Percentiles rank a stretch among this genome's conserved stretches.
These are phyloP conservation scores for Clarias magur DNA, from an alignment of 2,113 vertebrate genomes.

Conservation along the genomic window DNA sequence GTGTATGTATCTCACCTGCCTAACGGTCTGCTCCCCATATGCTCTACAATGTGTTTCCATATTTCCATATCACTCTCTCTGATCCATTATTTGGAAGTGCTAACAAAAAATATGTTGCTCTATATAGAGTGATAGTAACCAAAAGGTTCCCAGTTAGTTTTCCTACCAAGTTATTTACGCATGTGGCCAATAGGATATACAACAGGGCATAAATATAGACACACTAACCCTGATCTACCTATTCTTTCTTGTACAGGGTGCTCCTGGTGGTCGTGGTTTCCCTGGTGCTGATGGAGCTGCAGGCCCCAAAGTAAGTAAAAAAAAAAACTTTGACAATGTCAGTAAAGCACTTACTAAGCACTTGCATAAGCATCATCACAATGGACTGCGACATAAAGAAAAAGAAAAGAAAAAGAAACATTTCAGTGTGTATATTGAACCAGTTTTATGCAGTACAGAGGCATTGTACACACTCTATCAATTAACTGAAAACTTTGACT, in stretches of 20 bases:
- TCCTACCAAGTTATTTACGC: background rate
- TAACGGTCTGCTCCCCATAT: background rate
- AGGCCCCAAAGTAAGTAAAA: slow-evolving; percentile 84
- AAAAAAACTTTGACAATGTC: too few relatives aligned
- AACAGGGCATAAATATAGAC: background rate
- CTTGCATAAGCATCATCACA: background rate
- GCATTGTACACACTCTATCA: background rate
- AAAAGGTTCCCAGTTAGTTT: background rate
- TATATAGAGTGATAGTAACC: background rate
- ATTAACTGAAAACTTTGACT: background rate
- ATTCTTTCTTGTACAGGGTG: slow-evolving; percentile 73
- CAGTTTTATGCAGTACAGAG: background rate
- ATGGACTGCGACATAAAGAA: background rate
- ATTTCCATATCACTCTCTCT: background rate
- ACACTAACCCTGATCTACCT: slow-evolving; percentile 4
- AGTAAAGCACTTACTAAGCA: background rate
- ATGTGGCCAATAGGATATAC: background rate
- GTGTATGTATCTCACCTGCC: slow-evolving; percentile 73
- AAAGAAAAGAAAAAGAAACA: background rate
- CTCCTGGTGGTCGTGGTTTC: slow-evolving; percentile 92
- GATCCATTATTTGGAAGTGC: background rate
- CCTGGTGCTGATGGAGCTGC: slow-evolving; percentile 88
- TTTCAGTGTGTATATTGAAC: background rate
- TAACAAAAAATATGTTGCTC: background rate
- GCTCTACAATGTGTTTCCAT: background rate